Evolutionary conservation across 2,113 vertebrate genomes (phyloP), one percentile per base, ranked within the genome.

Genomic region (Cervus canadensis): DNA sequence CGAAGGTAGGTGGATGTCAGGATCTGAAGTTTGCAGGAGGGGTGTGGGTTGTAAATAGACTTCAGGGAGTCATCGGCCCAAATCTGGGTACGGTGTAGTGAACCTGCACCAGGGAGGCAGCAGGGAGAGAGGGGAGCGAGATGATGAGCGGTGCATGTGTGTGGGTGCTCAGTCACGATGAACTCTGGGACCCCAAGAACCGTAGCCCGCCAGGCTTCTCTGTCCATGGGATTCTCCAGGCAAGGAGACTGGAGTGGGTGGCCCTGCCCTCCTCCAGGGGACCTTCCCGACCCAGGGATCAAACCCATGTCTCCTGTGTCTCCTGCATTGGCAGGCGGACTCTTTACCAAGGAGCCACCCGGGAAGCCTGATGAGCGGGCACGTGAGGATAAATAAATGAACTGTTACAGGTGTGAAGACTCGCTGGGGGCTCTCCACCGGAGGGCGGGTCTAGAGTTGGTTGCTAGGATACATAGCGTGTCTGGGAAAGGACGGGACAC

Each of bases 381-480:
- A 1, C 7, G 0, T 19, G 17, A 54, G 54, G 50, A 23, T 40
- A 16, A 30, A 45, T 23, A 23, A 1, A 6, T 11, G 17, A 52
- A 33, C 28, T 52, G 8, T 33, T 52, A 5, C 30, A 11, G 19
- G 17, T 23, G 28, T 19, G 43, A 21, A 48, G 50, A 52, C 62
- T 84, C 62, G 3, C 45, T n/a, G 25, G 17, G 60, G 79, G 8
- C 11, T 25, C 10, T 43, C 16, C 71, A 48, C 7, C 4, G 17
- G 56, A 87, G 43, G 56, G 6, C 16, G 1, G 26, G 26, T 54
- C 59, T 71, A 19, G 26, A 26, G 30, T 43, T 86, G 21, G 54
- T 6, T 13, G 5, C 11, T 11, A 48, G 84, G 28, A 36, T 3
- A 2, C 13, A 17, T 5, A 9, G 4, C 30, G 0, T 48, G 40